phyloP scores from a whole-genome alignment of 2,113 vertebrate genomes.

The Tragelaphus scriptus region DNA sequence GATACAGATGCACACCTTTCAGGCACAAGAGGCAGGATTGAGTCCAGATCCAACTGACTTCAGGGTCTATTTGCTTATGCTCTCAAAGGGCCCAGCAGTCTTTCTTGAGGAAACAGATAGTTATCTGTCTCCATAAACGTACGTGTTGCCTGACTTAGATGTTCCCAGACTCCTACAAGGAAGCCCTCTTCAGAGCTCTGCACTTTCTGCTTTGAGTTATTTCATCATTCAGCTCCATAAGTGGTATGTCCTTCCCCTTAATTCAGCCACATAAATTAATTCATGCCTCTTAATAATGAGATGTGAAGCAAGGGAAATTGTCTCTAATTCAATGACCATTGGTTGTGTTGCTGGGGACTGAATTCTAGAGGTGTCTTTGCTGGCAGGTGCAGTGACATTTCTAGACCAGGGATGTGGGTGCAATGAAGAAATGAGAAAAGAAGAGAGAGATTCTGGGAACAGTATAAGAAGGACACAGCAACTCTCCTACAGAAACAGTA shows the following conservation, averaged over 20 bases:
- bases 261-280: background rate
- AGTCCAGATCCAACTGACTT: background rate
- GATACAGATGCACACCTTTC: accelerated
- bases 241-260: background rate
- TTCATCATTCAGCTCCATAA: background rate
- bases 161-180: background rate
- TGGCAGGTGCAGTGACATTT: no score
- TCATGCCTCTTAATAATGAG: background rate
- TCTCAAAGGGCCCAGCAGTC: background rate
- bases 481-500: background rate
- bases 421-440: background rate
- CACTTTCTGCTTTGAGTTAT: background rate
- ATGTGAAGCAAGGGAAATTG: background rate
- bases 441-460: no score
- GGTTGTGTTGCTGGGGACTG: background rate
- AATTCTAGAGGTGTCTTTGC: background rate
- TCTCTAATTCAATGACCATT: background rate
- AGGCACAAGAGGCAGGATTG: background rate
- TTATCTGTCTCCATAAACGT: background rate
- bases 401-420: background rate
- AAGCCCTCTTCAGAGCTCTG: background rate
- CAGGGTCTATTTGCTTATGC: no score
- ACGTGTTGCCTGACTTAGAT: background rate
- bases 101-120: background rate
- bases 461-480: background rate